Evolutionary conservation across 2,113 vertebrate species (phyloP).

Genomic region (Heptranchias perlo): DNA sequence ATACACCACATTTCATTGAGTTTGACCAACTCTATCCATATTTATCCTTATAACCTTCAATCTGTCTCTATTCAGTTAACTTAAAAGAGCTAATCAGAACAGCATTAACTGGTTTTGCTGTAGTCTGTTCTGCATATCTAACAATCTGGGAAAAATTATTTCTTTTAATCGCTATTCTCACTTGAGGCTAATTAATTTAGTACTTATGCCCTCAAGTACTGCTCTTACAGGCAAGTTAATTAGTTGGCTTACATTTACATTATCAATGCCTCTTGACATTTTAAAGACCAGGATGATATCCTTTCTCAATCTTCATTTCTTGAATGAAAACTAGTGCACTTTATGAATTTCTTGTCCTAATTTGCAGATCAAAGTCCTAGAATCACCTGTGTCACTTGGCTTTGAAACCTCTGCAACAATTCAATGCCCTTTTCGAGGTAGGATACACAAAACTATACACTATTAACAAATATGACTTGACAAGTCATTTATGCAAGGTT

Average conservation of each 20-base stretch:
- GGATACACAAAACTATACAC: background rate
- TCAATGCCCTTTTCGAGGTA: background rate
- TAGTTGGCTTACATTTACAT: background rate
- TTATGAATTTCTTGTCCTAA: background rate
- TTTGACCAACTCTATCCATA: background rate
- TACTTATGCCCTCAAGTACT: background rate
- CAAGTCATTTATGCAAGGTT: background rate
- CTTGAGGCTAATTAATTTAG: constrained; percentile 23
- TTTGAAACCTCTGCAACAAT: background rate
- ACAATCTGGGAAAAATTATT: background rate
- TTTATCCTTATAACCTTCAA: background rate
- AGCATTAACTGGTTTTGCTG: background rate
- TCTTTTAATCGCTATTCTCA: constrained; percentile 26
- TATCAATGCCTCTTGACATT: constrained; percentile 18
- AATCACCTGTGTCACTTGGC: background rate
- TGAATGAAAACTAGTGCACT: background rate
- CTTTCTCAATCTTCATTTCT: background rate
- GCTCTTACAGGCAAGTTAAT: background rate
- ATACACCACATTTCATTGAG: background rate
- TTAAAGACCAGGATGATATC: background rate
- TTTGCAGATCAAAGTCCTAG: background rate
- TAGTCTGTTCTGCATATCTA: background rate
- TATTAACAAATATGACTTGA: background rate
- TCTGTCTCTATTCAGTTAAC: background rate
- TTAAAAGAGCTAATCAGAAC: background rate